A percentile compares a stretch with the other conserved stretches of the same genome.
These are phyloP conservation scores for Petrocephalus zakoni DNA, from an alignment of 2,113 vertebrate species.

Conservation along the genomic window DNA sequence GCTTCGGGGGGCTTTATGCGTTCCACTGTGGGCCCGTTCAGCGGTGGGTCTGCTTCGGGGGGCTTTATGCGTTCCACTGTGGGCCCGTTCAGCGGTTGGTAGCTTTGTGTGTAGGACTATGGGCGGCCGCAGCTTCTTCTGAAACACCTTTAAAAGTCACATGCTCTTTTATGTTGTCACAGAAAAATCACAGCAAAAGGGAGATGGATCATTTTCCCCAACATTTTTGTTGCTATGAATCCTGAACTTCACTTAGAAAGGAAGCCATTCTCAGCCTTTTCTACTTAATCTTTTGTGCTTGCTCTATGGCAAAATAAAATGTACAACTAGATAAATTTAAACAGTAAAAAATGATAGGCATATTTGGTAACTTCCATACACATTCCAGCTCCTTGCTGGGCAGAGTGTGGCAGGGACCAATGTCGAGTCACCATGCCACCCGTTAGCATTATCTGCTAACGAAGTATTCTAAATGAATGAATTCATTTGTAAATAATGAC, in stretches of 20 bases:
- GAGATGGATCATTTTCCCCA: neutral
- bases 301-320: neutral
- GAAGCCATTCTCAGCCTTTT: neutral
- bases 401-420: neutral
- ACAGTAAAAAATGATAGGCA: neutral
- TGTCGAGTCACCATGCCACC: neutral
- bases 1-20: too few relatives aligned
- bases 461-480: neutral
- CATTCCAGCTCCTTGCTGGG: neutral
- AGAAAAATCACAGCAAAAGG: neutral
- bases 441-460: neutral
- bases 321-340: neutral
- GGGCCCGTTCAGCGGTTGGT: neutral
- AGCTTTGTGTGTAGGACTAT: neutral
- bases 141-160: neutral
- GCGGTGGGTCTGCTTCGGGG: too few relatives aligned
- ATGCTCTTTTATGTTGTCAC: neutral
- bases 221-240: neutral
- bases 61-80: too few relatives aligned
- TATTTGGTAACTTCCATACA: neutral
- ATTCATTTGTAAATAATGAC: conserved; percentile 5
- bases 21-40: too few relatives aligned
- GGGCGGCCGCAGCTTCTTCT: neutral
- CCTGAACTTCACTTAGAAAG: neutral
- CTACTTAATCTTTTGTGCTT: neutral